A percentile compares a stretch with the other conserved stretches of the same genome.
Evolutionary conservation across 2,888 invertebrate species (phyloP).

Genomic region (Gryllus longicercus): DNA sequence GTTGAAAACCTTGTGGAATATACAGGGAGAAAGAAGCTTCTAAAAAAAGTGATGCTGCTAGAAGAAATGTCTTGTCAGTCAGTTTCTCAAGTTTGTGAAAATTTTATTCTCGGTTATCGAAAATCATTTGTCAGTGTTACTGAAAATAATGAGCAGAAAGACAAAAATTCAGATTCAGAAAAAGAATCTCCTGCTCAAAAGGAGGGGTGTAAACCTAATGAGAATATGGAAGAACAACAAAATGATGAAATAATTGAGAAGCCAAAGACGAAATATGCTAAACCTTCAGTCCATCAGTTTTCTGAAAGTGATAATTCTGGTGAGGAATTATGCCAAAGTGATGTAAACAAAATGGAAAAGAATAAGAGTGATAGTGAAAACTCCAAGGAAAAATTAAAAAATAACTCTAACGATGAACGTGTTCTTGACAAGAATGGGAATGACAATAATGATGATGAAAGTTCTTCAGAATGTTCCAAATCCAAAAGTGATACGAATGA

Average conservation of each 20-base stretch:
- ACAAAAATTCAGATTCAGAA: background rate
- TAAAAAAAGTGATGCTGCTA: background rate
- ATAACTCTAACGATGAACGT: too few species aligned
- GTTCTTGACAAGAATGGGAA: too few species aligned
- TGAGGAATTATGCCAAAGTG: background rate
- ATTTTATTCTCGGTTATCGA: background rate
- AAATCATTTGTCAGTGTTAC: background rate
- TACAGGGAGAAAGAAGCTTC: background rate
- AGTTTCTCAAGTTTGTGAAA: background rate
- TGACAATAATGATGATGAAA: too few species aligned
- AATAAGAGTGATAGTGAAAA: too few species aligned
- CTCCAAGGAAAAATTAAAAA: too few species aligned
- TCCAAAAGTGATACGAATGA: too few species aligned
- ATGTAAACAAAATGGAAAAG: background rate
- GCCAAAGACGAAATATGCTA: background rate
- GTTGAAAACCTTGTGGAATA: background rate
- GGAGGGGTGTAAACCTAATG: too few species aligned
- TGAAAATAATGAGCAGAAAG: conserved; percentile 11
- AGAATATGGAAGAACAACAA: background rate
- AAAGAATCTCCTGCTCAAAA: background rate
- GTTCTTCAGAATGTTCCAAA: too few species aligned
- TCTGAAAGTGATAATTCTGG: conserved; percentile 20
- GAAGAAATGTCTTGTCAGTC: background rate
- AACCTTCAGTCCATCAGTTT: background rate
- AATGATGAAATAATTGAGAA: background rate